phyloP scores from a whole-genome alignment of 1,140 invertebrate genomes.

The Drosophila serrata region DNA sequence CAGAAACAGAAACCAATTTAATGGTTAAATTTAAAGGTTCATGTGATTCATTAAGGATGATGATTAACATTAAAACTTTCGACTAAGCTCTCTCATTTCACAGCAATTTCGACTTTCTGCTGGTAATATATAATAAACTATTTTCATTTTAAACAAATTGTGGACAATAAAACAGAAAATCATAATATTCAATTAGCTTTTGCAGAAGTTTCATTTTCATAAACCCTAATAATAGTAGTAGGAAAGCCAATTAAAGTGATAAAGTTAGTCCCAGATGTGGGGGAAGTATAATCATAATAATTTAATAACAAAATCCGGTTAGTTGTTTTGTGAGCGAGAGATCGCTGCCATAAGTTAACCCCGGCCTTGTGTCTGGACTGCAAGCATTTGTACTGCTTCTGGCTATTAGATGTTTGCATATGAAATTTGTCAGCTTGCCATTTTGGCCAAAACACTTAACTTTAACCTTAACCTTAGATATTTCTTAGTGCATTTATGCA shows the following conservation, averaged over 20 bases:
- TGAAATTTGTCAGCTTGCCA: slow-evolving; percentile 44
- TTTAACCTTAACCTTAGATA: slow-evolving; percentile 75
- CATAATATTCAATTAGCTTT: slow-evolving; percentile 2
- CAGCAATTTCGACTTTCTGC: neutral
- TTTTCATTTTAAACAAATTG: slow-evolving; percentile 1
- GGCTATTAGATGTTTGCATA: slow-evolving; percentile 43
- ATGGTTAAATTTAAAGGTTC: neutral
- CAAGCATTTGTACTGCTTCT: slow-evolving; percentile 4
- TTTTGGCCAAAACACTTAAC: slow-evolving; percentile 67
- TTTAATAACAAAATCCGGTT: slow-evolving; percentile 31
- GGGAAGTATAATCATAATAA: slow-evolving; percentile 27
- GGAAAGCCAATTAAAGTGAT: slow-evolving; percentile 14
- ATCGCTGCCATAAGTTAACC: slow-evolving; percentile 31
- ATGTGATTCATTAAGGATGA: slow-evolving; percentile 1
- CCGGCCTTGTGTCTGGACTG: slow-evolving; percentile 3
- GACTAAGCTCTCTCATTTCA: neutral
- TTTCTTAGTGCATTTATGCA: slow-evolving; percentile 57
- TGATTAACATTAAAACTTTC: neutral
- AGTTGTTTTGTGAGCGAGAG: slow-evolving; percentile 5
- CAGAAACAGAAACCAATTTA: neutral
- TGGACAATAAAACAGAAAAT: neutral
- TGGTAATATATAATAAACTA: neutral
- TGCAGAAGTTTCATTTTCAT: neutral
- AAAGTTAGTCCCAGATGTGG: neutral
- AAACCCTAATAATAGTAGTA: neutral